phyloP scores from a whole-genome alignment of 2,888 invertebrate species.

The Abscondita cerata region DNA sequence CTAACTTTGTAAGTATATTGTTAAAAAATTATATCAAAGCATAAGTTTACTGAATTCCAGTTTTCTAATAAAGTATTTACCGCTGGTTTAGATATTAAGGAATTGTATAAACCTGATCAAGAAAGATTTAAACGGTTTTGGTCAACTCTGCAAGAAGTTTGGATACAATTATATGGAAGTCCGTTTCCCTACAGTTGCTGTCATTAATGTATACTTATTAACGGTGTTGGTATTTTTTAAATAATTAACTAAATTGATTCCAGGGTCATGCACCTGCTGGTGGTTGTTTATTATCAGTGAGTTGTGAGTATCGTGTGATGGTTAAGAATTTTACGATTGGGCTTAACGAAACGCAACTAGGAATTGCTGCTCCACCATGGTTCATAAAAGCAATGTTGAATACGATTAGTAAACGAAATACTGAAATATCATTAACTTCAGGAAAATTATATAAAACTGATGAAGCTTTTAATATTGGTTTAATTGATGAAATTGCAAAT shows the following conservation, averaged over 20 bases:
- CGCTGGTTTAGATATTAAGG: conserved; percentile 84
- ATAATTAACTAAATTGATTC: no score
- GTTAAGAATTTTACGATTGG: conserved; percentile 83
- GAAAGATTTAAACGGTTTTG: conserved; percentile 76
- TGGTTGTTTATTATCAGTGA: conserved; percentile 79
- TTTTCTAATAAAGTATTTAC: conserved; percentile 76
- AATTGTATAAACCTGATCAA: conserved; percentile 83
- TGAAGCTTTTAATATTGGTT: conserved; percentile 76
- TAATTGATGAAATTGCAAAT: conserved; percentile 77
- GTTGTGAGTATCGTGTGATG: conserved; percentile 87
- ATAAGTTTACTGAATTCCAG: conserved; percentile 59
- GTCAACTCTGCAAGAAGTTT: conserved; percentile 78
- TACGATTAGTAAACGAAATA: conserved; percentile 70
- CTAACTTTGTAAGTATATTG: conserved; percentile 84
- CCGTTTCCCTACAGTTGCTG: conserved; percentile 78
- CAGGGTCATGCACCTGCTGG: conserved; percentile 86
- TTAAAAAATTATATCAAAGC: no score
- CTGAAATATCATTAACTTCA: conserved; percentile 77
- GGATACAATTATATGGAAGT: conserved; percentile 79
- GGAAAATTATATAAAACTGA: conserved; percentile 78
- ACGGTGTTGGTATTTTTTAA: no score
- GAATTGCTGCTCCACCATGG: conserved; percentile 81
- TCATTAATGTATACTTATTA: conserved; percentile 81
- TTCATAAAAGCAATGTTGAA: conserved; percentile 70
- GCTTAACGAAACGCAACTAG: conserved; percentile 85